phyloP scores from a whole-genome alignment of 2,797 vertebrate genomes.

The Acomys russatus region DNA sequence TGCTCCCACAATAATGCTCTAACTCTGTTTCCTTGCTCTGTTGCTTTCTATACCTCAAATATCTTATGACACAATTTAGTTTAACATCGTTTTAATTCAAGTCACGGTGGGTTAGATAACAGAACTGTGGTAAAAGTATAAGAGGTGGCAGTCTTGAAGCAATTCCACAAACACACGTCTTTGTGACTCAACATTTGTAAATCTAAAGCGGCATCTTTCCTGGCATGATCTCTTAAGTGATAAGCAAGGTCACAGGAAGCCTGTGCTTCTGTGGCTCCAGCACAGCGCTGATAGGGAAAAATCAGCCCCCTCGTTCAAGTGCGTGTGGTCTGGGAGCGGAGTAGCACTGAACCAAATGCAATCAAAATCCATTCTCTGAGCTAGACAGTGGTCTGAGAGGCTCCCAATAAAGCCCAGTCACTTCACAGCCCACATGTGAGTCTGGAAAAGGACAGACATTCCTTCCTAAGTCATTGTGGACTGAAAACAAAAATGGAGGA shows the following conservation, averaged over 20 bases:
- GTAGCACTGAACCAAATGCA: neutral
- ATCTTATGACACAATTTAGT: conserved; percentile 57
- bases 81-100: conserved; percentile 62
- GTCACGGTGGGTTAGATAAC: conserved; percentile 32
- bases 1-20: neutral
- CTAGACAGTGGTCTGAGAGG: neutral
- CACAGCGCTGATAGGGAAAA: neutral
- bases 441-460: neutral
- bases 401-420: neutral
- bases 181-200: conserved; percentile 57
- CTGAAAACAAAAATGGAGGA: neutral
- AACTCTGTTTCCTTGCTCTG: conserved; percentile 12
- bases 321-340: neutral
- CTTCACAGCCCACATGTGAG: neutral
- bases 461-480: neutral
- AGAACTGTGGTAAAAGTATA: conserved; percentile 34
- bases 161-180: conserved; percentile 43
- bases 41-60: conserved; percentile 53
- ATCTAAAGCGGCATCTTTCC: conserved; percentile 5
- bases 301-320: neutral
- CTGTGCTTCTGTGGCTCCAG: neutral
- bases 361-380: neutral
- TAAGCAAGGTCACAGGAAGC: neutral
- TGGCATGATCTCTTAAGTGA: neutral
- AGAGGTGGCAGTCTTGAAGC: conserved; percentile 61